Evolutionary conservation across 1,140 invertebrate genomes (phyloP).

Genomic region (Aleiodes sp.): DNA sequence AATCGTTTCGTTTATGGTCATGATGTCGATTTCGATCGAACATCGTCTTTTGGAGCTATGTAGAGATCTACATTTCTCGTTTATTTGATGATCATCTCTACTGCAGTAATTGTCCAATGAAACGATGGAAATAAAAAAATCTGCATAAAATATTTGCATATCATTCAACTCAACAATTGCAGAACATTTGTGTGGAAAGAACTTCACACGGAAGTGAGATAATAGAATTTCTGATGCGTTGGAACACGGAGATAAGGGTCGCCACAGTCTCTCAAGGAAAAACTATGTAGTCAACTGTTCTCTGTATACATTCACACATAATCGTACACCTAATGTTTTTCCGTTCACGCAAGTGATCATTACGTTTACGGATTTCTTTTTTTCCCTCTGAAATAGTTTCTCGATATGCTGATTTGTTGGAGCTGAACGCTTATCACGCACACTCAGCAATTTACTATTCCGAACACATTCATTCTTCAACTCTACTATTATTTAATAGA

Average conservation of each 20-base stretch:
- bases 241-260: slow-evolving; percentile 7
- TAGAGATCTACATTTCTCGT: too few relatives aligned
- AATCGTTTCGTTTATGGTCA: too few relatives aligned
- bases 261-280: background rate
- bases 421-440: background rate
- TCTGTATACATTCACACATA: slow-evolving; percentile 2
- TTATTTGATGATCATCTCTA: too few relatives aligned
- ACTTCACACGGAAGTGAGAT: slow-evolving; percentile 2
- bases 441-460: background rate
- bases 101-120: too few relatives aligned
- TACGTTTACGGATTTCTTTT: background rate
- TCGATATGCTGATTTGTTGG: background rate
- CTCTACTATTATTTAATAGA: too few relatives aligned
- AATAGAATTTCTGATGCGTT: background rate
- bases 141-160: too few relatives aligned
- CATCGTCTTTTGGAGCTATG: too few relatives aligned
- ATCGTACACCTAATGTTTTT: background rate
- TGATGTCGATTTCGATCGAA: too few relatives aligned
- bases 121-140: too few relatives aligned
- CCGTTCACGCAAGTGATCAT: background rate
- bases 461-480: too few relatives aligned
- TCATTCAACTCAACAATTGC: too few relatives aligned
- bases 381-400: background rate
- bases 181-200: background rate
- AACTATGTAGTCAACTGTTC: background rate